Conservation (phyloP, 2,797 vertebrate species). For the Sebastes nivosus region DNA sequence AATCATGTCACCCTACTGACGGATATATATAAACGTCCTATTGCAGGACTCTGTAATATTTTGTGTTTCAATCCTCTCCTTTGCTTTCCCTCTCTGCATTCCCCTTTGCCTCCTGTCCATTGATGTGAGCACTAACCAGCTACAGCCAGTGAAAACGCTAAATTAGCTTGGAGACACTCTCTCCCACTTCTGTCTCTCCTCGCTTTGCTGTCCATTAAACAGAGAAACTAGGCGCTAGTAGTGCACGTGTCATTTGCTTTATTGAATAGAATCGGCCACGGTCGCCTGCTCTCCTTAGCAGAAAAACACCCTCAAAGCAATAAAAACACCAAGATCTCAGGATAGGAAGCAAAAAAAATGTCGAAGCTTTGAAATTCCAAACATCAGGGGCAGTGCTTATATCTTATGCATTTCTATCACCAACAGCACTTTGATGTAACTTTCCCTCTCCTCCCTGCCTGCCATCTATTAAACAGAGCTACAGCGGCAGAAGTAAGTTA, state of each 20-base stretch:
- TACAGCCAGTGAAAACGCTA: slow-evolving; percentile 25
- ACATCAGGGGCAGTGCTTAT: slow-evolving; percentile 57
- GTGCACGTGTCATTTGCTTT: slow-evolving; percentile 51
- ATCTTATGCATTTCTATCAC: slow-evolving; percentile 67
- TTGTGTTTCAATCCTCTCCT: neutral
- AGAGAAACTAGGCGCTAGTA: slow-evolving; percentile 15
- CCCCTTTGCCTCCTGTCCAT: slow-evolving; percentile 15
- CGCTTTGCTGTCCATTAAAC: slow-evolving; percentile 52
- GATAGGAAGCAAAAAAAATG: slow-evolving; percentile 34
- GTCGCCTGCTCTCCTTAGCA: slow-evolving; percentile 20
- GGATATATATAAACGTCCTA: neutral
- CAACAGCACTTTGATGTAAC: slow-evolving; percentile 71
- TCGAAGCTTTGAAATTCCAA: slow-evolving; percentile 61
- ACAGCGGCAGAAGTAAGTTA: slow-evolving; percentile 43
- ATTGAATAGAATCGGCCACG: slow-evolving; percentile 45
- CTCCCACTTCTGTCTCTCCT: slow-evolving; percentile 26
- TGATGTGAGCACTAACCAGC: slow-evolving; percentile 37
- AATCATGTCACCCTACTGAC: neutral
- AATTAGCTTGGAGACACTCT: slow-evolving; percentile 54
- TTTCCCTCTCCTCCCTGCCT: slow-evolving; percentile 29
- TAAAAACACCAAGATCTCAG: slow-evolving; percentile 50
- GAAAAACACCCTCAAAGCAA: slow-evolving; percentile 53
- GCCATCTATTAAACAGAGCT: slow-evolving; percentile 54
- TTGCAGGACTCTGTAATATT: neutral
- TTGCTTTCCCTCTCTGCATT: neutral